Evolutionary conservation across 2,797 vertebrate genomes (phyloP), one percentile per base, ranked within the genome.

Genomic region (Xenopus petersii): DNA sequence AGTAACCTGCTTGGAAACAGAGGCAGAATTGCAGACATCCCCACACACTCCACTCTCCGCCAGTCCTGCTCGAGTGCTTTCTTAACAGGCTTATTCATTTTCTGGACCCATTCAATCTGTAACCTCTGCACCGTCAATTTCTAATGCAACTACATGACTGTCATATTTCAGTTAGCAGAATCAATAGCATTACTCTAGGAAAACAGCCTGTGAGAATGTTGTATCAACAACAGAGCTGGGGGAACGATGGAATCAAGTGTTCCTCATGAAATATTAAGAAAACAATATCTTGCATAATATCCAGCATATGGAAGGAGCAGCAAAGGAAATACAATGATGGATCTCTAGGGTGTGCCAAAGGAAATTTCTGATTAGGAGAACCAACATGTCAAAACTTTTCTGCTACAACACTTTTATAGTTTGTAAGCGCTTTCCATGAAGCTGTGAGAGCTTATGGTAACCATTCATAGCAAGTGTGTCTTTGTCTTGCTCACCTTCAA

Each of bases 111-210:
- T 78, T 73, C 66, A 67, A 73, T 78, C 60, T 51, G 58, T 69
- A 70, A 68, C 75, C 75, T 78, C 62, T 78, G 66, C 70, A 73
- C 75, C 73, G 70, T 69, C 75, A 73, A 58, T 73, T 78, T 60
- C 62, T 59, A 73, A 63, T 68, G 42, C 73, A 78, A 69, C 70
- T 73, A 73, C 75, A 69, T 61, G 47, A 69, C 75, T 78, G 71
- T 78, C 66, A 73, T 69, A 73, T 78, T 73, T 73, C 71, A 69
- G 75, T 78, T 78, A 78, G 75, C 47, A 69, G 64, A 78, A 78
- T 78, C 75, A 78, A 78, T 78, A 58, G 51, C 26, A 30, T 30
- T 30, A 30, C 26, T 30, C 26, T 30, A 30, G 26, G 26, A 78
- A 73, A 51, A 73, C 17, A 73, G 75, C 70, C 64, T 21, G 8